Evolutionary conservation across 2,888 invertebrate species (phyloP).

Genomic region (Heliconius charithonia): DNA sequence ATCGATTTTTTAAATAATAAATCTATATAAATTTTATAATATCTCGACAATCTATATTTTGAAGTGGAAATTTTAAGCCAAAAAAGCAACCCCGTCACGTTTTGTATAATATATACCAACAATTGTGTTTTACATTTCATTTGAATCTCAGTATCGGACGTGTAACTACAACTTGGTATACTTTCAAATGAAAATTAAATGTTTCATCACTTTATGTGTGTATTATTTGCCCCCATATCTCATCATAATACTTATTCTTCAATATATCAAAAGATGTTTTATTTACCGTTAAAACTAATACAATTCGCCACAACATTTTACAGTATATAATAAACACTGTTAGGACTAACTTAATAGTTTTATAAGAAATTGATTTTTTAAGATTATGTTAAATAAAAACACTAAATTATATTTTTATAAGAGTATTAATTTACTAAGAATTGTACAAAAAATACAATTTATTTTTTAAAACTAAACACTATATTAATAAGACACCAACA

Average conservation of each 20-base stretch:
- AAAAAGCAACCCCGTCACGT: constrained; percentile 42
- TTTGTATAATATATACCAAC: constrained; percentile 71
- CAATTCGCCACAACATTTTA: too few relatives aligned
- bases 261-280: too few relatives aligned
- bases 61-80: background rate
- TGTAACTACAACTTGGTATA: constrained; percentile 82
- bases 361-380: too few relatives aligned
- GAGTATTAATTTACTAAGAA: background rate
- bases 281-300: too few relatives aligned
- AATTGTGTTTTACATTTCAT: constrained; percentile 78
- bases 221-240: constrained; percentile 48
- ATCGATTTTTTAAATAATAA: background rate
- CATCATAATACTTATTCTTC: too few relatives aligned
- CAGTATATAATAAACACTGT: too few relatives aligned
- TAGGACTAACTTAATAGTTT: too few relatives aligned
- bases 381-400: background rate
- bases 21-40: constrained; percentile 6
- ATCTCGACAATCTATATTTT: background rate
- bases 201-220: constrained; percentile 77
- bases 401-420: background rate
- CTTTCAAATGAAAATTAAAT: constrained; percentile 84
- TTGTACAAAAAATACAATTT: constrained; percentile 2
- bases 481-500: background rate
- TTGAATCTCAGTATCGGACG: constrained; percentile 82
- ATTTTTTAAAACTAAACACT: too few relatives aligned